Percentiles rank a stretch among this genome's conserved stretches.
These are phyloP conservation scores for Eueides isabella DNA, from an alignment of 1,140 invertebrate species.

Conservation along the genomic window DNA sequence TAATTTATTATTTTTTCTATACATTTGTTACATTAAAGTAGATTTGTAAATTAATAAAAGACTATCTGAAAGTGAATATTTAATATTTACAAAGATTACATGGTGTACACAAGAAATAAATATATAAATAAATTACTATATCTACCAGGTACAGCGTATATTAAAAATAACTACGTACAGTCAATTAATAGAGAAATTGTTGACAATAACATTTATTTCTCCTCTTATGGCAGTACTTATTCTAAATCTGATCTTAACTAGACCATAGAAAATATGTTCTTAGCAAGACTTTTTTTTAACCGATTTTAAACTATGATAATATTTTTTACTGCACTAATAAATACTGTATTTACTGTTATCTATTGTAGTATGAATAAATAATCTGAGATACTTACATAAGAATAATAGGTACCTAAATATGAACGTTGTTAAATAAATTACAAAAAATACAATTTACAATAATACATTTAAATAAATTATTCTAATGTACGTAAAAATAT, in stretches of 20 bases:
- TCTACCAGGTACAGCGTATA: constrained; percentile 49
- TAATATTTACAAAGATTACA: constrained; percentile 25
- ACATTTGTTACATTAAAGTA: background rate
- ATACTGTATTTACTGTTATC: too few species aligned
- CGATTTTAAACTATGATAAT: too few species aligned
- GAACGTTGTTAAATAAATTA: background rate
- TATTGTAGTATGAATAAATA: too few species aligned
- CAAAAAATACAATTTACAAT: constrained; percentile 3
- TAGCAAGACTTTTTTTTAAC: too few species aligned
- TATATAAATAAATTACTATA: constrained; percentile 21
- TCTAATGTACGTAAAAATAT: background rate
- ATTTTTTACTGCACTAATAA: too few species aligned
- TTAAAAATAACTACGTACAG: background rate
- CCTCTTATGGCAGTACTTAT: background rate
- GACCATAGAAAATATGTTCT: background rate
- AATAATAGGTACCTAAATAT: background rate
- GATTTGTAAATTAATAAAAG: background rate
- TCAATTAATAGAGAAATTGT: background rate
- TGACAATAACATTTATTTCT: background rate
- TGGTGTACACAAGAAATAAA: constrained; percentile 2
- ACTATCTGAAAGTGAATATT: constrained; percentile 1
- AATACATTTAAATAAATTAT: background rate
- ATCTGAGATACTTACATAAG: background rate
- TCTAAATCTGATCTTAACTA: background rate
- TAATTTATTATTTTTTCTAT: too few species aligned